phyloP scores from a whole-genome alignment of 2,888 invertebrate genomes.

The Julus scanicus region DNA sequence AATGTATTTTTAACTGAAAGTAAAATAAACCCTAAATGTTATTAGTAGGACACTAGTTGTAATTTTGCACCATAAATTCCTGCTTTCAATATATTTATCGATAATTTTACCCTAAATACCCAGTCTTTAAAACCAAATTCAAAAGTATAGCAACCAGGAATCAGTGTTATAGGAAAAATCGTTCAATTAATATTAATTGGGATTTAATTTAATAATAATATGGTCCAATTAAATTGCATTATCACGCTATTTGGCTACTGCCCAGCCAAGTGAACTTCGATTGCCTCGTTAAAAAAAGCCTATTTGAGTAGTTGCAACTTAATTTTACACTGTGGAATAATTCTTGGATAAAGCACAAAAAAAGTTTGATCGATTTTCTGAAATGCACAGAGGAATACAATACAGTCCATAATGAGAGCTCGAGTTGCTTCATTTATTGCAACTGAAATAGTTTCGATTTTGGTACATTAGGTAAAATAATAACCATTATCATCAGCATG shows the following conservation, averaged over 20 bases:
- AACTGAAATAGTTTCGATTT: constrained; percentile 3
- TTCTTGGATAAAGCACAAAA: background rate
- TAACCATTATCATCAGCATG: background rate
- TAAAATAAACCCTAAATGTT: no score
- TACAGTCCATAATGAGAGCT: background rate
- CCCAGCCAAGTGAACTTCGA: constrained; percentile 24
- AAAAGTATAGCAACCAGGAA: background rate
- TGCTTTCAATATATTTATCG: background rate
- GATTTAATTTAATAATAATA: background rate
- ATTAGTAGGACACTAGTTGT: no score
- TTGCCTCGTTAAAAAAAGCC: background rate
- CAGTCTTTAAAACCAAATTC: background rate
- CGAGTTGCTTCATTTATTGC: constrained; percentile 9
- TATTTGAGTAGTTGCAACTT: background rate
- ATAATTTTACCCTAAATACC: no score
- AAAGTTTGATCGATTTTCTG: background rate
- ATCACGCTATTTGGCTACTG: background rate
- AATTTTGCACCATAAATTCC: no score
- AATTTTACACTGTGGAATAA: background rate
- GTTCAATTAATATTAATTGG: constrained; percentile 31
- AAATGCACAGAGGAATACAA: background rate
- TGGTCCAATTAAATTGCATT: constrained; percentile 6
- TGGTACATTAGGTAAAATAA: constrained; percentile 25
- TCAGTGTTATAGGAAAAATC: background rate
- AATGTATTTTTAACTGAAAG: no score